These are phyloP conservation scores for Macrobrachium nipponense DNA, from an alignment of 1,140 invertebrate genomes.

Conservation along the genomic window DNA sequence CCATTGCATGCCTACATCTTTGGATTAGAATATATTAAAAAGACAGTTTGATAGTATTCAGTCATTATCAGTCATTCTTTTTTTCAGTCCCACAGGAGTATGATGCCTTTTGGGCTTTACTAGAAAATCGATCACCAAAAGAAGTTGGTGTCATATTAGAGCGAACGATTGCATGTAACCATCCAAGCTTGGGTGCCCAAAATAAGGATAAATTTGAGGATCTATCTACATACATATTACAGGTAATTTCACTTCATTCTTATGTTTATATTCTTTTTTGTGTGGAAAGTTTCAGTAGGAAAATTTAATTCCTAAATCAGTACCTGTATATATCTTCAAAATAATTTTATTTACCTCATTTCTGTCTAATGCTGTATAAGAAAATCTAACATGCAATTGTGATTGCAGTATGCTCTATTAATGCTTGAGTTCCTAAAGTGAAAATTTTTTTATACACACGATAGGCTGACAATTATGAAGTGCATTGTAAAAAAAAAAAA, in stretches of 20 bases:
- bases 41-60: neutral
- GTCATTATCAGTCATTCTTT: conserved; percentile 5
- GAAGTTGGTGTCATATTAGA: conserved; percentile 81
- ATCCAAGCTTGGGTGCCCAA: conserved; percentile 79
- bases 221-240: conserved; percentile 80
- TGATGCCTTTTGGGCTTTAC: conserved; percentile 76
- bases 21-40: too few species aligned
- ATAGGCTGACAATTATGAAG: too few species aligned
- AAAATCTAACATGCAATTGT: too few species aligned
- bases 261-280: neutral
- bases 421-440: too few species aligned
- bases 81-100: conserved; percentile 75
- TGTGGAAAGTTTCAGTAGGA: neutral
- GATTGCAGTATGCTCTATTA: too few species aligned
- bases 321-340: too few species aligned
- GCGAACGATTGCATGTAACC: conserved; percentile 87
- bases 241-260: conserved; percentile 67
- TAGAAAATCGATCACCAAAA: conserved; percentile 74
- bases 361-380: too few species aligned
- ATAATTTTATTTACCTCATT: too few species aligned
- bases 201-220: conserved; percentile 83
- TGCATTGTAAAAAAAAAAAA: too few species aligned
- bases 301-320: neutral
- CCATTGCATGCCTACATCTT: too few species aligned
- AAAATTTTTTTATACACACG: too few species aligned